Base-by-base conservation (phyloP, 2,113 vertebrate species). In the Myodes glareolus region DNA sequence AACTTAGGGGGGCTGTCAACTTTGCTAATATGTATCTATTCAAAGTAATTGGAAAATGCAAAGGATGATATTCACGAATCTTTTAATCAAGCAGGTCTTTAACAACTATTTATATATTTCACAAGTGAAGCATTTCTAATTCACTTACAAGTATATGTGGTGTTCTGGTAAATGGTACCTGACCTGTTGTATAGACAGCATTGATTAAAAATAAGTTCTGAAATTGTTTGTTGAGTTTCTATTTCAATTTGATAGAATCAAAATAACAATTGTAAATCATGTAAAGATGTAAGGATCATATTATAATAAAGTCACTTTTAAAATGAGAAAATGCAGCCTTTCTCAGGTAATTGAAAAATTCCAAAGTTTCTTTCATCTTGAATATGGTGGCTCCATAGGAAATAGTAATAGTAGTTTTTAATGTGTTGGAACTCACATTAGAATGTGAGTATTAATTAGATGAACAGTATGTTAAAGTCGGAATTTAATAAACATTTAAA, bases 401-500 rank as follows among this genome's bases (percentile, higher is more conserved):
- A 98, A 98, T 45, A 95, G 13, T 95, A 94, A 97, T 96, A 88
- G 92, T 97, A 93, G 95, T 94, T 98, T 98, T 97, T 90, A 94
- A 91, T 97, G 91, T 98, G 95, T 97, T 39, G 77, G 87, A 97
- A 96, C 92, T 98, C 98, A 98, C 93, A 94, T 94, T 96, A 98
- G 98, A 98, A 98, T 98, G 95, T 97, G 97, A 98, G 88, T 50
- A 87, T 97, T 95, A 98, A 86, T 97, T 95, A 98, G 97, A 94
- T 97, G 98, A 95, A 90, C 95, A 98, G 97, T 95, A 97, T 96
- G 97, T 96, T 81, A 93, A 98, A 98, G 98, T 97, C 96, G 97
- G 94, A 96, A 91, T 95, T 98, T 98, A 98, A 98, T 98, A 98
- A 98, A 98, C 97, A 98, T 95, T 96, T 98, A 98, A 92, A 98